These are phyloP conservation scores for Lasius fuliginosus DNA, from an alignment of 2,888 invertebrate species.

Conservation along the genomic window DNA sequence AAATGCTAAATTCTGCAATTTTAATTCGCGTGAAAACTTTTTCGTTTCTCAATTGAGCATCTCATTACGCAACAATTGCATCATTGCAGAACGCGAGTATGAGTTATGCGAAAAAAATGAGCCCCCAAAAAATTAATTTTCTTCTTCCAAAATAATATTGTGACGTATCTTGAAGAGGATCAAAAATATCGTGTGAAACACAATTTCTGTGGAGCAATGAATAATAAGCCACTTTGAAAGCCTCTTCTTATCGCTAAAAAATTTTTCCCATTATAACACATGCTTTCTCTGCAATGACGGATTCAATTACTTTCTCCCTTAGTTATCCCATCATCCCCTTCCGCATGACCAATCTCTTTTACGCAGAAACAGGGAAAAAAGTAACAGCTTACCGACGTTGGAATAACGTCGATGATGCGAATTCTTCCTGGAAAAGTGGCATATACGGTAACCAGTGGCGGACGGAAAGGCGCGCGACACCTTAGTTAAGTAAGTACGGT, in stretches of 20 bases:
- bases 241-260: neutral
- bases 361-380: neutral
- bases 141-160: neutral
- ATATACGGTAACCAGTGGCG: constrained; percentile 19
- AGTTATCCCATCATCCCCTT: constrained; percentile 10
- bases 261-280: constrained; percentile 18
- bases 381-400: constrained; percentile 46
- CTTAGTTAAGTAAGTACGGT: constrained; percentile 50
- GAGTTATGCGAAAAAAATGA: neutral
- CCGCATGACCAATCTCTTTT: constrained; percentile 37
- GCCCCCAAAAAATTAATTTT: neutral
- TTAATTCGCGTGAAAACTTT: neutral
- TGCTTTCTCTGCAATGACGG: constrained; percentile 16
- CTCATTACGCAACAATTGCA: neutral
- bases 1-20: neutral
- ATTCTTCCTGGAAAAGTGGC: constrained; percentile 37
- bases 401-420: constrained; percentile 37
- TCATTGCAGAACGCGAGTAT: neutral
- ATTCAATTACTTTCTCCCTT: constrained; percentile 39
- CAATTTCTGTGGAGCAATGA: neutral
- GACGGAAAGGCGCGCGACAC: constrained; percentile 35
- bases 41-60: neutral
- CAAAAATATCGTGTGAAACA: neutral
- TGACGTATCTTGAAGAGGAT: neutral
- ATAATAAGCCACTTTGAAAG: constrained; percentile 7